These are phyloP conservation scores for Myrmecobius fasciatus DNA, from an alignment of 2,113 vertebrate genomes.

Conservation along the genomic window DNA sequence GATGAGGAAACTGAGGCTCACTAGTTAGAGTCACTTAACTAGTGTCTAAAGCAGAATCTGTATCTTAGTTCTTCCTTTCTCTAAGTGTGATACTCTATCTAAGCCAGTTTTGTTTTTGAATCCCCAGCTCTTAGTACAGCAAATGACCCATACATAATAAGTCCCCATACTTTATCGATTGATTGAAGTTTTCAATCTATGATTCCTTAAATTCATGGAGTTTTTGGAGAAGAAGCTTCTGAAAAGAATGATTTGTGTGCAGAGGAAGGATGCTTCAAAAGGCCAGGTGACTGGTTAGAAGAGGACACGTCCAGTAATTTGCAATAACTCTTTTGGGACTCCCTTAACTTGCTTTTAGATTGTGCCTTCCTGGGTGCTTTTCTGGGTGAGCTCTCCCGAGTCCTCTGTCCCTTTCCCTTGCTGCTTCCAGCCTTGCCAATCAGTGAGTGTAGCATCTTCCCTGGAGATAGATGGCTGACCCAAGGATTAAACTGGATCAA, in stretches of 20 bases:
- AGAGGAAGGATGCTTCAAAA: background rate
- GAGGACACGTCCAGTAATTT: background rate
- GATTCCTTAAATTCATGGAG: background rate
- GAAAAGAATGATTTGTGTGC: background rate
- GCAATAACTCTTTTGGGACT: background rate
- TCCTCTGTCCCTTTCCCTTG: background rate
- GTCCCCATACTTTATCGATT: too few relatives aligned
- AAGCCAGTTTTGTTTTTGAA: background rate
- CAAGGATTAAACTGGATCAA: background rate
- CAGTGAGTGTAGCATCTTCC: background rate
- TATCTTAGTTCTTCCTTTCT: background rate
- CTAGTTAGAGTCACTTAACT: background rate
- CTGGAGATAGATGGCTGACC: background rate
- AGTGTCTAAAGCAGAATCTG: background rate
- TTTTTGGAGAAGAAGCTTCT: background rate
- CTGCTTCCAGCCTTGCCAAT: background rate
- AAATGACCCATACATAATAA: background rate
- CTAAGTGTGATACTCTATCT: background rate
- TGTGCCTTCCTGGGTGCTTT: background rate
- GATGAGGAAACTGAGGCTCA: background rate
- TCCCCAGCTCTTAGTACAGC: background rate
- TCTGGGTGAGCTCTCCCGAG: background rate
- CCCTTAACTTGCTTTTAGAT: background rate
- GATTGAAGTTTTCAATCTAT: background rate
- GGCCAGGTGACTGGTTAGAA: background rate